Percentiles rank a stretch among this genome's conserved stretches.
Evolutionary conservation across 2,797 vertebrate genomes (phyloP).

Genomic region (Sebastes itinus): DNA sequence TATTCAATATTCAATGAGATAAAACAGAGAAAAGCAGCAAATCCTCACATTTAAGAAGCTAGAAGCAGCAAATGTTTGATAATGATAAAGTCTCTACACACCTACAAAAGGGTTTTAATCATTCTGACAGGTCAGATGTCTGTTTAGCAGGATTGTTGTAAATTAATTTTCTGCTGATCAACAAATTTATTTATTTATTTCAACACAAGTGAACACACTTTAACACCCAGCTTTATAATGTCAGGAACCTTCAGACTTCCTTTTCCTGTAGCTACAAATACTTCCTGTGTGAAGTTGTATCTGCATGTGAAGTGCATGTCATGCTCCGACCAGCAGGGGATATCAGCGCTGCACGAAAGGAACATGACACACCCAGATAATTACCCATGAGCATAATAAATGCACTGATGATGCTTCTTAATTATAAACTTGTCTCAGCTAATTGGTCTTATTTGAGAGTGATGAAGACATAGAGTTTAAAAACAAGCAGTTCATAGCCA

Average conservation of each 20-base stretch:
- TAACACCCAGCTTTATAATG: background rate
- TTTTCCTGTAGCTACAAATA: background rate
- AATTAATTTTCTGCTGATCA: background rate
- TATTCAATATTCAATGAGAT: no score
- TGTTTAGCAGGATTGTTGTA: background rate
- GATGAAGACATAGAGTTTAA: no score
- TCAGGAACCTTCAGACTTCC: background rate
- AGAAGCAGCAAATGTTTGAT: no score
- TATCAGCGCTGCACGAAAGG: constrained; percentile 27
- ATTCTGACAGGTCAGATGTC: background rate
- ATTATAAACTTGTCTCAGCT: background rate
- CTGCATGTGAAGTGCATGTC: background rate
- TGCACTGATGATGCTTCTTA: background rate
- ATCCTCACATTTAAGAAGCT: background rate
- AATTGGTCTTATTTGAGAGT: background rate
- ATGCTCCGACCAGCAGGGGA: constrained; percentile 46
- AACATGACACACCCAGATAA: background rate
- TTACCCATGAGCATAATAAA: background rate
- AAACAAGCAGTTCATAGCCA: background rate
- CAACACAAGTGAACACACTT: background rate
- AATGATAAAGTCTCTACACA: no score
- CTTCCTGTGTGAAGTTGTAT: background rate
- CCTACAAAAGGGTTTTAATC: background rate
- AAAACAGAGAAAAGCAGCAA: background rate
- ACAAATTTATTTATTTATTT: background rate